Base-by-base conservation (phyloP, 2,113 vertebrate species). In the Ictalurus punctatus region DNA sequence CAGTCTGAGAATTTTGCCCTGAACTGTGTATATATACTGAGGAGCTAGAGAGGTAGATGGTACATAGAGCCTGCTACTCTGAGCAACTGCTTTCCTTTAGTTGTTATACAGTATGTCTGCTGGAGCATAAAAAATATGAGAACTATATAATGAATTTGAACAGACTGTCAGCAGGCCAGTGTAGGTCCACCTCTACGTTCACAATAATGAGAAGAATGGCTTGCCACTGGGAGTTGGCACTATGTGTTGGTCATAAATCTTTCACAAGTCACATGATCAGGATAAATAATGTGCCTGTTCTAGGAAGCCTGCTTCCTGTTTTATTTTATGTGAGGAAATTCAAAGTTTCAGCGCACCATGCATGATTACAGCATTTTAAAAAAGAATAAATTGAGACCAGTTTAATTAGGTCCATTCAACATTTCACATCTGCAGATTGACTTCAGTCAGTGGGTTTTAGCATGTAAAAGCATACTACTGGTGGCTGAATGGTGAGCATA, bases 191-290 rank as follows among this genome's bases (percentile, higher is more conserved):
- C 79, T 82, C 52, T 44, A 88, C 65, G 16, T 59, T 88, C 67
- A 12, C 81, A 88, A 25, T 84, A 83, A 88, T 48, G 34, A 88
- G 79, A 69, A 73, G 79, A 88, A 81, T 87, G 73, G 85, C 56
- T 79, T 86, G 73, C 85, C 58, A 48, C 73, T 86, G 85, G 85
- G 85, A 78, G 85, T 27, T 61, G 73, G 73, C 56, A 61, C 56
- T 61, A 30, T 10, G 5, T 86, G 58, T 79, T 86, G 27, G 85
- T 40, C 71, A 86, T 86, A 86, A 86, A 86, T 86, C 85, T 79
- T 79, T 86, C 85, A n/a, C 58, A 86, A 73, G 86, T 83, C 79
- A 69, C 48, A 71, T n/a, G 30, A 27, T 74, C 21, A 48, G 52
- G 27, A 30, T 86, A 74, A 86, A 54, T 37, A 56, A 88, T 73